phyloP scores from a whole-genome alignment of 2,888 invertebrate genomes.

The Hololepta plana region DNA sequence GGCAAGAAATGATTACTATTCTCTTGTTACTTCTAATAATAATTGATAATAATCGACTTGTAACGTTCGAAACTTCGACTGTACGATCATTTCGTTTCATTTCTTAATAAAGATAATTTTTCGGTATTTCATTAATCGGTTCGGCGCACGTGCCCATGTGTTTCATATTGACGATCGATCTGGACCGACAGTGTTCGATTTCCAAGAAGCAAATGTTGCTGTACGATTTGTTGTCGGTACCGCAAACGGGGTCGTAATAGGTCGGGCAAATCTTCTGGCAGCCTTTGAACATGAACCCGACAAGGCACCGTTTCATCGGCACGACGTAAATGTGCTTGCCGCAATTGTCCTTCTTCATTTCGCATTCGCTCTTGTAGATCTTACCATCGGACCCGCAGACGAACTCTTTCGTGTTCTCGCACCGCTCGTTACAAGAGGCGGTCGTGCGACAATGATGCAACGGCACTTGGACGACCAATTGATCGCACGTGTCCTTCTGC shows the following conservation, averaged over 20 bases:
- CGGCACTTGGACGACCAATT: conserved; percentile 69
- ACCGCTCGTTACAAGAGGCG: conserved; percentile 60
- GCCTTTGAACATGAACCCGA: conserved; percentile 71
- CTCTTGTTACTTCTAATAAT: too few species aligned
- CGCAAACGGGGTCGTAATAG: conserved; percentile 82
- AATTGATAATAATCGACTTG: background rate
- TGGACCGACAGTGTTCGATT: conserved; percentile 77
- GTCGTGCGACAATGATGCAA: conserved; percentile 73
- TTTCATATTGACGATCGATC: conserved; percentile 57
- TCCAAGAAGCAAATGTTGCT: conserved; percentile 84
- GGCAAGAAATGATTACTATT: too few species aligned
- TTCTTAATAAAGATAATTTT: conserved; percentile 67
- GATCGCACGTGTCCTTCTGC: conserved; percentile 64
- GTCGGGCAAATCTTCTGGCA: conserved; percentile 75
- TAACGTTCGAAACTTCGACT: background rate
- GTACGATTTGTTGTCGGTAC: conserved; percentile 83
- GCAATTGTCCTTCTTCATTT: conserved; percentile 73
- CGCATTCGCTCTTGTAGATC: conserved; percentile 77
- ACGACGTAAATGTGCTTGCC: conserved; percentile 82
- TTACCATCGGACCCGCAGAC: conserved; percentile 83
- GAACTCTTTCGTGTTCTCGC: conserved; percentile 49
- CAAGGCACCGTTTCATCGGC: conserved; percentile 72
- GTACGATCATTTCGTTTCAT: conserved; percentile 1
- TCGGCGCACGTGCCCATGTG: conserved; percentile 74
- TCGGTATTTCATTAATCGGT: conserved; percentile 65